Evolutionary conservation across 2,113 vertebrate species (phyloP).

Genomic region (Lepus americanus): DNA sequence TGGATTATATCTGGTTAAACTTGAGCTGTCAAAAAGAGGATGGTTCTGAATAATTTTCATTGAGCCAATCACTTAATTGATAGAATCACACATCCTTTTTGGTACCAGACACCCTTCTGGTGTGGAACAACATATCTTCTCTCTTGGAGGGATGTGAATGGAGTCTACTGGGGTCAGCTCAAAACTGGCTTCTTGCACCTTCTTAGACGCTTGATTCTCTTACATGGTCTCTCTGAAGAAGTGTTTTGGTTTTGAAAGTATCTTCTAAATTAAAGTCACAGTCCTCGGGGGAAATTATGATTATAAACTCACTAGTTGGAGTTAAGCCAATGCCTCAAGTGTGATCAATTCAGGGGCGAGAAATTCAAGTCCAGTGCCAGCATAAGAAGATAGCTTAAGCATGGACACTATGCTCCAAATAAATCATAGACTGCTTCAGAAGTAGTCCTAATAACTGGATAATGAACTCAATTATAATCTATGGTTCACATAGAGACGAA

Average conservation of each 20-base stretch:
- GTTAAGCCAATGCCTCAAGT: not conserved
- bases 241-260: not conserved
- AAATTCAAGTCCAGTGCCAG: not conserved
- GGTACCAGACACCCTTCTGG: not conserved
- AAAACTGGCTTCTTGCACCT: not conserved
- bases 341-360: not conserved
- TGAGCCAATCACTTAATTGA: conserved; percentile 18
- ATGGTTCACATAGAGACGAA: not conserved
- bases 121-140: not conserved
- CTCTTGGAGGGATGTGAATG: not conserved
- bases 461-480: not conserved
- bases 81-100: not conserved
- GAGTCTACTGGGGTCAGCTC: not conserved
- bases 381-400: not conserved
- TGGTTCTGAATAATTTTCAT: conserved; percentile 49
- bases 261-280: conserved; percentile 55
- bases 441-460: not conserved
- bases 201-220: not conserved
- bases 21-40: not conserved
- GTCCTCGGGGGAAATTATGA: conserved; percentile 1
- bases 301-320: not conserved
- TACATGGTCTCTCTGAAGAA: not conserved
- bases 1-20: conserved; percentile 25
- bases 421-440: not conserved
- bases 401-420: not conserved